Conservation (phyloP, 2,113 vertebrate species). For the Siphamia tubifer region DNA sequence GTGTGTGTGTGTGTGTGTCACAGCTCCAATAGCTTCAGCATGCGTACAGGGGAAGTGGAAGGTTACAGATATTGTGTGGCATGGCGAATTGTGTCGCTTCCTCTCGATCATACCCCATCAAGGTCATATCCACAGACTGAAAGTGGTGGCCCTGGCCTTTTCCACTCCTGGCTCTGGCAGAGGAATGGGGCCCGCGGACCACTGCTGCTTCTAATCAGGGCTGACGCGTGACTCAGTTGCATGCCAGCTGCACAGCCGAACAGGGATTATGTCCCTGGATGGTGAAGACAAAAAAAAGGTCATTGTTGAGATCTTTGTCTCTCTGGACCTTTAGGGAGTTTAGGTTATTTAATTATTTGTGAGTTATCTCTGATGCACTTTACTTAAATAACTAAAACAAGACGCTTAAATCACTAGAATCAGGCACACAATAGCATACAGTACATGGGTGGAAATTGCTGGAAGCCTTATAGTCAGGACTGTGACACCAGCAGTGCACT, state of each 20-base stretch:
- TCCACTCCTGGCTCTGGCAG: constrained; percentile 75
- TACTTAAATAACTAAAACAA: constrained; percentile 23
- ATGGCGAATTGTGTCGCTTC: constrained; percentile 72
- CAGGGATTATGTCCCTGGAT: constrained; percentile 77
- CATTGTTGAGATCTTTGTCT: constrained; percentile 71
- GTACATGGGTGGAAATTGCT: constrained; percentile 9
- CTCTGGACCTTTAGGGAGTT: constrained; percentile 60
- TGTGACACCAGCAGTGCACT: constrained; percentile 25
- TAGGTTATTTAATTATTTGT: constrained; percentile 51
- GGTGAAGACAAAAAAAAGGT: constrained; percentile 73
- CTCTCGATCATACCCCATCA: constrained; percentile 77
- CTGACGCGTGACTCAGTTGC: constrained; percentile 83
- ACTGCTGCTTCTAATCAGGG: constrained; percentile 81
- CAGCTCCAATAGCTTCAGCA: constrained; percentile 58
- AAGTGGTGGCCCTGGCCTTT: constrained; percentile 76
- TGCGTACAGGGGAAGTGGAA: constrained; percentile 55
- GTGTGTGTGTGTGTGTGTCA: constrained; percentile 38
- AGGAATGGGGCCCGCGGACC: constrained; percentile 71
- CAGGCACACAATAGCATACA: not conserved
- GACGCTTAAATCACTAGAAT: constrained; percentile 31
- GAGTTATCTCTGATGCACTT: constrained; percentile 37
- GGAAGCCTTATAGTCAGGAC: constrained; percentile 15
- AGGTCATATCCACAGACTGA: constrained; percentile 78
- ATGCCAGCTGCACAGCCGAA: constrained; percentile 76
- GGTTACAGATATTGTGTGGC: constrained; percentile 76